Percentiles rank a stretch among this genome's conserved stretches.
Conservation (phyloP, 2,888 invertebrate genomes). For the Oscheius onirici region DNA sequence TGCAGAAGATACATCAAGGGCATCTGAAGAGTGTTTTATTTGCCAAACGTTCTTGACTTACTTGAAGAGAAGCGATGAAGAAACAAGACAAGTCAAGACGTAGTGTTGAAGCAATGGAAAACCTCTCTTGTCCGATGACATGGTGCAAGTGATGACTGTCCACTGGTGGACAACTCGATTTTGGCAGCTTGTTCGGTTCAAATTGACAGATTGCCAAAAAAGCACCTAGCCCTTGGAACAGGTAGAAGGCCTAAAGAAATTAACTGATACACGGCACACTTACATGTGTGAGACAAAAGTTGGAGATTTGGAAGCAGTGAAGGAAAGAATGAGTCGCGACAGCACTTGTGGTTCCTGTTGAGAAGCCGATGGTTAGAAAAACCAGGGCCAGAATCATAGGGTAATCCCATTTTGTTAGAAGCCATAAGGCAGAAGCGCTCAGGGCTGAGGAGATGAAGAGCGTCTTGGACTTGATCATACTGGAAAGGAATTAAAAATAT, state of each 20-base stretch:
- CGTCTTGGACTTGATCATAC: not conserved
- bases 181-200: not conserved
- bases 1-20: conserved; percentile 30
- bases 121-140: conserved; percentile 26
- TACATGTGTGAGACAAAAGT: conserved; percentile 34
- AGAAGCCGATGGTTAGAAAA: conserved; percentile 17
- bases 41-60: not conserved
- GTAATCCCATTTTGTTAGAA: conserved; percentile 16
- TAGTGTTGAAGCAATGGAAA: conserved; percentile 1
- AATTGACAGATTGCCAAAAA: conserved; percentile 17
- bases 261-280: not conserved
- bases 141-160: conserved; percentile 20
- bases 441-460: conserved; percentile 20
- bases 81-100: conserved; percentile 21
- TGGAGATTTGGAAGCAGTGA: conserved; percentile 17
- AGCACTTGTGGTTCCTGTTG: conserved; percentile 5
- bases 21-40: not conserved
- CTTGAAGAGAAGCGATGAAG: conserved; percentile 16
- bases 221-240: conserved; percentile 17
- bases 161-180: not conserved
- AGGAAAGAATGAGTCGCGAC: conserved; percentile 20
- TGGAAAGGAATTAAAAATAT: too few species aligned
- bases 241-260: conserved; percentile 4
- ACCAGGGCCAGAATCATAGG: not conserved
- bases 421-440: conserved; percentile 23